These are phyloP conservation scores for Arctocebus calabarensis DNA, from an alignment of 2,797 vertebrate genomes.

Conservation along the genomic window DNA sequence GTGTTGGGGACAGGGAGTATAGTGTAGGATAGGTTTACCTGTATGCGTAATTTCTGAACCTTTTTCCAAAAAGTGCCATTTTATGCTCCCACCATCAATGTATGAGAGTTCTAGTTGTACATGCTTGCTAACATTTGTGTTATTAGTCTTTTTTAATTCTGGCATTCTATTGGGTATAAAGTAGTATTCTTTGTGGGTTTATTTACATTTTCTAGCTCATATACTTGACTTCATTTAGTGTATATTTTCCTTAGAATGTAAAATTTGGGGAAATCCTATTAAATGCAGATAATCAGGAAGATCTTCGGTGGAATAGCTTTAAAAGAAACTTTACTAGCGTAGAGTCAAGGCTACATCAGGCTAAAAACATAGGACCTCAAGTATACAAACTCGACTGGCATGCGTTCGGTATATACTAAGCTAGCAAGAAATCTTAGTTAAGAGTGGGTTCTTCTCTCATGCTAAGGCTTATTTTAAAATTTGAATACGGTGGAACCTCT, in stretches of 20 bases:
- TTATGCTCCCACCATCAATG: not conserved
- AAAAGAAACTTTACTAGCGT: not conserved
- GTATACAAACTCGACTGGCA: not conserved
- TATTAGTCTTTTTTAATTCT: not conserved
- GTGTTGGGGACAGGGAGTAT: not conserved
- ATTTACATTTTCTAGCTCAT: slow-evolving; percentile 39
- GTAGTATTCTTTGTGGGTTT: slow-evolving; percentile 32
- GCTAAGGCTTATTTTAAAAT: slow-evolving; percentile 30
- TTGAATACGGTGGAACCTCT: no score
- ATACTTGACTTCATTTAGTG: slow-evolving; percentile 43
- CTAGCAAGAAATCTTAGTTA: not conserved
- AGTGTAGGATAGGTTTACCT: not conserved
- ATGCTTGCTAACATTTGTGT: not conserved
- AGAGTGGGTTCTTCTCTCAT: not conserved
- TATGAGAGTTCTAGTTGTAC: not conserved
- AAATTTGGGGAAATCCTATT: slow-evolving; percentile 13
- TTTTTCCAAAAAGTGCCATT: not conserved
- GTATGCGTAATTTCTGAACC: not conserved
- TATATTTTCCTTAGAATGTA: slow-evolving; percentile 28
- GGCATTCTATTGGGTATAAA: not conserved
- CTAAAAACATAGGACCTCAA: not conserved
- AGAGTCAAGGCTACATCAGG: not conserved
- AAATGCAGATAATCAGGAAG: not conserved
- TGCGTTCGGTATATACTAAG: not conserved
- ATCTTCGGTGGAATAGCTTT: slow-evolving; percentile 44